Conservation (phyloP, 1,140 invertebrate genomes). For the Drosophila melanogaster region DNA sequence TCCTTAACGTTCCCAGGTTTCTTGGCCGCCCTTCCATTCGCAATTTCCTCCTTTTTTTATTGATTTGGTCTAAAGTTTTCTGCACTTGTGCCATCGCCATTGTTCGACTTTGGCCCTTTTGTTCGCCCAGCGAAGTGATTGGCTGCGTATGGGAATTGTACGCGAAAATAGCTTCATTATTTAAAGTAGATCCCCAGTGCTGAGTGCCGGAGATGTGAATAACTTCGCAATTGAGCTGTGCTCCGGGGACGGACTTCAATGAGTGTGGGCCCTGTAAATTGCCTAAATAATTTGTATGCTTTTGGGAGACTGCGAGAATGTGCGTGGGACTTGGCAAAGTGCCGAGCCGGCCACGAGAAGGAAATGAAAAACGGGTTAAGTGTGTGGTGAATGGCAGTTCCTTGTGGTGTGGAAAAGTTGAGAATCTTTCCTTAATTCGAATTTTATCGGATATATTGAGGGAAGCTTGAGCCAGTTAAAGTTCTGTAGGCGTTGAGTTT, state of each 20-base stretch:
- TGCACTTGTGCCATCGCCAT: conserved; percentile 25
- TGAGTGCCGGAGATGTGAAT: conserved; percentile 38
- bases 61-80: conserved; percentile 57
- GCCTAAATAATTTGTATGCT: conserved; percentile 81
- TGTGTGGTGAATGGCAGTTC: conserved; percentile 15
- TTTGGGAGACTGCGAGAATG: conserved; percentile 34
- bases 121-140: conserved; percentile 67
- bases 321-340: conserved; percentile 37
- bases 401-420: background rate
- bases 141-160: conserved; percentile 78
- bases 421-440: conserved; percentile 4
- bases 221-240: conserved; percentile 62
- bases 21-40: conserved; percentile 4
- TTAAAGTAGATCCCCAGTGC: conserved; percentile 74
- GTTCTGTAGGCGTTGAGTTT: background rate
- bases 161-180: conserved; percentile 82
- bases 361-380: conserved; percentile 16
- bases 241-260: conserved; percentile 27
- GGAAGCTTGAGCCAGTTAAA: background rate
- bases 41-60: conserved; percentile 34
- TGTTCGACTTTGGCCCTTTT: conserved; percentile 58
- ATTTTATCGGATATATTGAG: background rate
- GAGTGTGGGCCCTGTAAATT: conserved; percentile 45
- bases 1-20: conserved; percentile 28
- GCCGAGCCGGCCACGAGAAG: conserved; percentile 11